These are phyloP conservation scores for Agrotis exclamationis DNA, from an alignment of 2,888 invertebrate species.

Conservation along the genomic window DNA sequence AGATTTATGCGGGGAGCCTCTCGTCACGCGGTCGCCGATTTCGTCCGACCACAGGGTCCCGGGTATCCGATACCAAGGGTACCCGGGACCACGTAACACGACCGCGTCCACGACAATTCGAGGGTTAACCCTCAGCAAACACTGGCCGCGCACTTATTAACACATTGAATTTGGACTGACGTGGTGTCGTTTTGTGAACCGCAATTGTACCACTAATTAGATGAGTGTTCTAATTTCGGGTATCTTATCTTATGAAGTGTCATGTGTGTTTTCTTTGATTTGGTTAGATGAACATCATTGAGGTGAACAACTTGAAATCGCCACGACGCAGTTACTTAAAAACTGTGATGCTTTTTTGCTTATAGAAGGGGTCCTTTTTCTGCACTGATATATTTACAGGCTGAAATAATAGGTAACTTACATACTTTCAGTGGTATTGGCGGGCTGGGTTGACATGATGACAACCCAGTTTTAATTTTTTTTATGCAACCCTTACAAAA, in stretches of 20 bases:
- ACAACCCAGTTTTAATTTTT: too few species aligned
- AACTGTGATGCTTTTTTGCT: too few species aligned
- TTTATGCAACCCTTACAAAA: neutral
- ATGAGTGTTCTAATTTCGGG: constrained; percentile 10
- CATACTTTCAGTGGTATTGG: too few species aligned
- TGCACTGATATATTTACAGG: neutral
- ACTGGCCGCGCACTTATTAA: constrained; percentile 69
- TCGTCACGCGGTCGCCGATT: constrained; percentile 84
- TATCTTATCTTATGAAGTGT: neutral
- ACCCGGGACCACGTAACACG: constrained; percentile 40
- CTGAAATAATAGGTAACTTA: neutral
- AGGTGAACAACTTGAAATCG: neutral
- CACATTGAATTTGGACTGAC: constrained; percentile 62
- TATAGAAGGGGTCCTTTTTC: too few species aligned
- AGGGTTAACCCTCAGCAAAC: constrained; percentile 70
- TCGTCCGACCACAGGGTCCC: constrained; percentile 69
- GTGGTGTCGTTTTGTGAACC: constrained; percentile 41
- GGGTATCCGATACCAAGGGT: constrained; percentile 47
- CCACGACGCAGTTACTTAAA: neutral
- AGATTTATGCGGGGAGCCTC: constrained; percentile 90
- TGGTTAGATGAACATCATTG: too few species aligned
- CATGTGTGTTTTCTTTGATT: too few species aligned
- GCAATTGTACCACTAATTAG: constrained; percentile 42
- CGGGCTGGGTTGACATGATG: too few species aligned
- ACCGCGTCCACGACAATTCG: constrained; percentile 45